Percentiles rank a stretch among this genome's conserved stretches.
Conservation (phyloP, 2,113 vertebrate species). For the Calonectris borealis region DNA sequence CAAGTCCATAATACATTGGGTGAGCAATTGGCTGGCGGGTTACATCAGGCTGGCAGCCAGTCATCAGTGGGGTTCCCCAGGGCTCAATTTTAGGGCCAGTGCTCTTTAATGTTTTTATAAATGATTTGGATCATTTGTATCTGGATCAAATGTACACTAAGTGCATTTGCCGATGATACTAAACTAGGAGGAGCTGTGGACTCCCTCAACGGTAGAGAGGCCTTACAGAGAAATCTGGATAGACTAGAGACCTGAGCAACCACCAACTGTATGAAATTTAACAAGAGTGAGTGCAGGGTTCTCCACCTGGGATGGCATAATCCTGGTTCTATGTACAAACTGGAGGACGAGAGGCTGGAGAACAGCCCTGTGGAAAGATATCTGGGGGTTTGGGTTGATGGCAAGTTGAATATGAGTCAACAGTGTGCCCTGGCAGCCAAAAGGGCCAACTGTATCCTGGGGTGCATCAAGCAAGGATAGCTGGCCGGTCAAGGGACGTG, state of each 20-base stretch:
- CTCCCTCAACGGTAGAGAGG: neutral
- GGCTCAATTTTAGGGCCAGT: neutral
- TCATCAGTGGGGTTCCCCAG: neutral
- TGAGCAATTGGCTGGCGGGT: neutral
- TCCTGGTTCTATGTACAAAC: neutral
- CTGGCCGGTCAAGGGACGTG: too few species aligned
- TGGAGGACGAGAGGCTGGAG: neutral
- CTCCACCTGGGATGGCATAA: neutral
- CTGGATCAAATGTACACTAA: neutral
- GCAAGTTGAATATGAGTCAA: neutral
- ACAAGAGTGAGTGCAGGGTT: neutral
- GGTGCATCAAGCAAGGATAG: too few species aligned
- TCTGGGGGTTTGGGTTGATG: neutral
- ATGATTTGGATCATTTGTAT: neutral
- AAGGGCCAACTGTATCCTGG: neutral
- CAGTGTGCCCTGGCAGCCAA: neutral
- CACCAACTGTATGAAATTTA: neutral
- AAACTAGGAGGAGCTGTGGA: neutral
- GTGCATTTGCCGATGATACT: neutral
- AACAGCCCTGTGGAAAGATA: neutral
- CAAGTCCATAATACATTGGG: accelerated
- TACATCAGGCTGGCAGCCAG: neutral
- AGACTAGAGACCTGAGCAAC: neutral
- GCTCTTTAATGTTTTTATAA: neutral
- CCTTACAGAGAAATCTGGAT: neutral